A percentile compares a stretch with the other conserved stretches of the same genome.
Evolutionary conservation across 2,888 invertebrate genomes (phyloP).

Genomic region (Clanis bilineata): DNA sequence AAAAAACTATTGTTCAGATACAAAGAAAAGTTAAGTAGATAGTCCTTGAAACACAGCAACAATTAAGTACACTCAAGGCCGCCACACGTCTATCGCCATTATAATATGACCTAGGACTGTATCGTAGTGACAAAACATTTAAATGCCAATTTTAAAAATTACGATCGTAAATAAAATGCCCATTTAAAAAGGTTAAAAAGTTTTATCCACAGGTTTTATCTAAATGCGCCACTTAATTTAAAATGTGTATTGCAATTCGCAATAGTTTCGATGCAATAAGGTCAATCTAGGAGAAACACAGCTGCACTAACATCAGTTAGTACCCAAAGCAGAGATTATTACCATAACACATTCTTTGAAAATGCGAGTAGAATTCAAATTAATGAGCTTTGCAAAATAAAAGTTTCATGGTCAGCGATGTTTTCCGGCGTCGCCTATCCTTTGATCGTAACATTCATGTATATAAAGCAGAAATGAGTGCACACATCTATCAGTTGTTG

Average conservation of each 20-base stretch:
- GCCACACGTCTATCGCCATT: too few relatives aligned
- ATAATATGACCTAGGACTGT: too few relatives aligned
- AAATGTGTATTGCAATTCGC: not conserved
- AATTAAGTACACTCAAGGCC: too few relatives aligned
- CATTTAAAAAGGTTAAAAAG: not conserved
- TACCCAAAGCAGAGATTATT: not conserved
- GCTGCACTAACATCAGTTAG: not conserved
- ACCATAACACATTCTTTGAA: conserved; percentile 6
- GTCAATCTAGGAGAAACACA: not conserved
- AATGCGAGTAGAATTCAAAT: conserved; percentile 14
- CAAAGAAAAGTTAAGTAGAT: too few relatives aligned
- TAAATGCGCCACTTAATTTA: not conserved
- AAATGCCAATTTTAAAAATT: too few relatives aligned
- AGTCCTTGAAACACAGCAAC: too few relatives aligned
- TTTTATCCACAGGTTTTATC: too few relatives aligned
- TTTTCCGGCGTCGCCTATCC: conserved; percentile 53
- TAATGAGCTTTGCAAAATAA: conserved; percentile 29
- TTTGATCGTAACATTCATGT: conserved; percentile 39
- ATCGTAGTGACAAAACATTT: too few relatives aligned
- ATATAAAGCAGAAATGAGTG: conserved; percentile 48
- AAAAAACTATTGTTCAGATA: too few relatives aligned
- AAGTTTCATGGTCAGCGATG: conserved; percentile 62
- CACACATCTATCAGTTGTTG: conserved; percentile 60
- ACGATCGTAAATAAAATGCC: too few relatives aligned
- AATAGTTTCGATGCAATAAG: conserved; percentile 2